Conservation (phyloP, 2,888 invertebrate genomes). For the Hetaerina titia region DNA sequence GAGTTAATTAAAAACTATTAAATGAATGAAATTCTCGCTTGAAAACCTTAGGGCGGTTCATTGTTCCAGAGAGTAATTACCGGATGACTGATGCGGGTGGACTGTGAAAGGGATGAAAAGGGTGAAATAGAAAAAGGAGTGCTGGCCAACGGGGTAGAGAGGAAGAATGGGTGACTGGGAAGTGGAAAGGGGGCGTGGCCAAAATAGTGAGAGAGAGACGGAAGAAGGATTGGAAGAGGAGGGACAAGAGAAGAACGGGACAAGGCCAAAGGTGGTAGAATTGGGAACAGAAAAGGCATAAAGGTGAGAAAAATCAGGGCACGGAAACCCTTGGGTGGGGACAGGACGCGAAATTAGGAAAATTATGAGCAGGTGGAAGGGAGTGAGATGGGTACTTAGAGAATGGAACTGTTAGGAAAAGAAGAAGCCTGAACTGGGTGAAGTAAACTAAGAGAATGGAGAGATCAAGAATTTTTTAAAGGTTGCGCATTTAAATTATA, state of each 20-base stretch:
- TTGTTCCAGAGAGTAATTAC: constrained; percentile 43
- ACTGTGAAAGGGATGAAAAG: not conserved
- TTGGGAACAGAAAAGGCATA: not conserved
- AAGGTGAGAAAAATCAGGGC: not conserved
- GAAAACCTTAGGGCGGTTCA: not conserved
- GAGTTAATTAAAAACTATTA: constrained; percentile 47
- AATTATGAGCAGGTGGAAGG: not conserved
- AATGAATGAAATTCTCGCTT: constrained; percentile 46
- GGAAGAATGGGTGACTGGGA: not conserved
- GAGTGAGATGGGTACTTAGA: not conserved
- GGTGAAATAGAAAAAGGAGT: not conserved
- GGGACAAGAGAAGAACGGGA: not conserved
- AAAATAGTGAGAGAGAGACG: not conserved
- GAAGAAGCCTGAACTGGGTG: not conserved
- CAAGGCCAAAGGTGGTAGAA: not conserved
- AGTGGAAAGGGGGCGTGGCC: not conserved
- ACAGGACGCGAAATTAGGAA: not conserved
- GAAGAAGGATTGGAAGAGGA: not conserved
- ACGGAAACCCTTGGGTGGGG: not conserved
- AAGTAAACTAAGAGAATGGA: not conserved
- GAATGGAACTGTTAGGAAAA: not conserved
- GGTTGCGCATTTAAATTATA: no score
- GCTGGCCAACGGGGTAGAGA: not conserved
- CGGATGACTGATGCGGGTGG: constrained; percentile 39
- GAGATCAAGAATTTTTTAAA: not conserved